Evolutionary conservation across 2,113 vertebrate genomes (phyloP).

Genomic region (Smithornis capensis): DNA sequence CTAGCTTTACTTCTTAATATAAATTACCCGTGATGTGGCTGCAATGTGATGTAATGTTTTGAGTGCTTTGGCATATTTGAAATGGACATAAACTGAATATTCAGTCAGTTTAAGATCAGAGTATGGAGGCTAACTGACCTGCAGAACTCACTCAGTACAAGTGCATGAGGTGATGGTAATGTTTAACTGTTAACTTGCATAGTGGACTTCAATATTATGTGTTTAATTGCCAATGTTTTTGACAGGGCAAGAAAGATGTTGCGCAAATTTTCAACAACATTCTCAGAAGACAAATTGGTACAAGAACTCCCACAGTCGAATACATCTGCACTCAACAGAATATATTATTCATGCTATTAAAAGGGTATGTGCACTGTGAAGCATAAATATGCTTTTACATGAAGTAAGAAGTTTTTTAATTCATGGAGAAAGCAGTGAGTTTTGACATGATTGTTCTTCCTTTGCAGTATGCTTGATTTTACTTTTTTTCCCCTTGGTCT

Average conservation of each 20-base stretch:
- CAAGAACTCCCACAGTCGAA: conserved; percentile 94
- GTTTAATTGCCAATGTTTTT: conserved; percentile 61
- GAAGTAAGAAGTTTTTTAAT: neutral
- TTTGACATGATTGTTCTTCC: neutral
- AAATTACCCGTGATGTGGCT: neutral
- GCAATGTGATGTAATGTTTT: neutral
- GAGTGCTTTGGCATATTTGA: neutral
- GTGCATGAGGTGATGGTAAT: neutral
- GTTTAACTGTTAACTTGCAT: neutral
- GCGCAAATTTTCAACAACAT: conserved; percentile 99
- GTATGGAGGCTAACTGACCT: neutral
- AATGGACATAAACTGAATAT: neutral
- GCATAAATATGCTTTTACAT: neutral
- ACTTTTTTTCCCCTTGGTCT: neutral
- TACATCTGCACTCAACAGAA: conserved; percentile 98
- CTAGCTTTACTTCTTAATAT: neutral
- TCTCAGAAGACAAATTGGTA: conserved; percentile 94
- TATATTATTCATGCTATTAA: conserved; percentile 96
- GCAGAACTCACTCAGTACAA: neutral
- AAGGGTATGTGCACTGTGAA: conserved; percentile 82
- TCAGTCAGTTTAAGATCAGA: neutral
- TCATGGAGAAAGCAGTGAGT: neutral
- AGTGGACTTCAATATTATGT: neutral
- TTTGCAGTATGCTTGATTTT: neutral
- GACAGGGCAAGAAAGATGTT: conserved; percentile 95